These are phyloP conservation scores for Rotaria macrura DNA, from an alignment of 2,888 invertebrate genomes.

Conservation along the genomic window DNA sequence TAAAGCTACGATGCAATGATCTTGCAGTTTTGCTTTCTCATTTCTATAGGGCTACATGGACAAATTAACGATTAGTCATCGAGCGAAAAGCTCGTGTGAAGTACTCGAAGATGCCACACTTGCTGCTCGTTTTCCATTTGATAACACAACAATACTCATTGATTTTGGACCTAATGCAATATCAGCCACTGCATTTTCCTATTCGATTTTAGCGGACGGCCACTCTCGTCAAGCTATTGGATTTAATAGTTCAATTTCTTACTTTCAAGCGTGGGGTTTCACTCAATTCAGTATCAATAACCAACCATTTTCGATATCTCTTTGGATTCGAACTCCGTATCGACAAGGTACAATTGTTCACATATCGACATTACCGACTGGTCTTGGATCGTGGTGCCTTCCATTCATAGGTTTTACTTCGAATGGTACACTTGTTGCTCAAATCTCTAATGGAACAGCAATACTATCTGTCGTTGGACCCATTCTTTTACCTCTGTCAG, in stretches of 20 bases:
- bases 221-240: background rate
- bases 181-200: background rate
- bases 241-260: background rate
- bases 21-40: background rate
- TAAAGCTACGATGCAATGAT: background rate
- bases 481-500: background rate
- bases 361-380: background rate
- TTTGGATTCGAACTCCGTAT: background rate
- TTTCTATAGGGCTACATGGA: background rate
- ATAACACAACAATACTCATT: background rate
- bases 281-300: background rate
- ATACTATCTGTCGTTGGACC: background rate
- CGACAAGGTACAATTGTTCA: background rate
- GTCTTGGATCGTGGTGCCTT: background rate
- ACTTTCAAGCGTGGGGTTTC: background rate
- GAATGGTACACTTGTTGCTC: background rate
- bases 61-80: background rate
- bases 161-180: background rate
- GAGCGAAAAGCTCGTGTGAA: background rate
- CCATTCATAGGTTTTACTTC: background rate
- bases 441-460: background rate
- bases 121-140: background rate
- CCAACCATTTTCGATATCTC: background rate
- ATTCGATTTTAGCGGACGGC: background rate
- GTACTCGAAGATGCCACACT: background rate